Conservation (phyloP, 2,888 invertebrate species). For the Watsonalla cultraria region DNA sequence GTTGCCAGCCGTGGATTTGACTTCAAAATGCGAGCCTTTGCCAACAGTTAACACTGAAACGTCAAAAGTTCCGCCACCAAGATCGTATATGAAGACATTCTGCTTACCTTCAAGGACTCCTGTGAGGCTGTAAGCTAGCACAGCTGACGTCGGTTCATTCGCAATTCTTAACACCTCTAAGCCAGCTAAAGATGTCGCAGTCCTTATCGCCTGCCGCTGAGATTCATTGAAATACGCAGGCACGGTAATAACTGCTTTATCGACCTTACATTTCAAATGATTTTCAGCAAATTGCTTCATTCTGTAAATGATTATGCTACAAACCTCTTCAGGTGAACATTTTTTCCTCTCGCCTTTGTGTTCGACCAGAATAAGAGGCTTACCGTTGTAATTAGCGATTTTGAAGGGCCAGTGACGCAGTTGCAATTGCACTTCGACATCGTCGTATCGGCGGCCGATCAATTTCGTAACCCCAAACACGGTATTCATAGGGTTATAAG, state of each 20-base stretch:
- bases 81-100: conserved; percentile 52
- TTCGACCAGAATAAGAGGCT: conserved; percentile 48
- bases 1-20: conserved; percentile 50
- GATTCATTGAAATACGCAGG: conserved; percentile 59
- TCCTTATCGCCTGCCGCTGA: conserved; percentile 52
- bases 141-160: conserved; percentile 60
- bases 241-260: conserved; percentile 58
- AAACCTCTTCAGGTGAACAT: conserved; percentile 58
- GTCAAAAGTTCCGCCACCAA: conserved; percentile 61
- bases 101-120: conserved; percentile 31
- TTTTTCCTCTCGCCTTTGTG: conserved; percentile 39
- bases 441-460: conserved; percentile 53
- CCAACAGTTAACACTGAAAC: conserved; percentile 49
- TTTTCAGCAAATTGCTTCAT: conserved; percentile 54
- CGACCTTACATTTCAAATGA: conserved; percentile 41
- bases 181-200: conserved; percentile 51
- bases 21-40: conserved; percentile 43
- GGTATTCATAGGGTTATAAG: conserved; percentile 49
- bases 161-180: conserved; percentile 50
- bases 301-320: conserved; percentile 53
- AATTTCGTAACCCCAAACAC: conserved; percentile 55
- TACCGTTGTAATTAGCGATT: conserved; percentile 49
- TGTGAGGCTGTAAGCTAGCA: conserved; percentile 51
- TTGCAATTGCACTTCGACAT: conserved; percentile 51
- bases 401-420: conserved; percentile 49